Conservation (phyloP, 2,113 vertebrate genomes). For the Tyto alba region DNA sequence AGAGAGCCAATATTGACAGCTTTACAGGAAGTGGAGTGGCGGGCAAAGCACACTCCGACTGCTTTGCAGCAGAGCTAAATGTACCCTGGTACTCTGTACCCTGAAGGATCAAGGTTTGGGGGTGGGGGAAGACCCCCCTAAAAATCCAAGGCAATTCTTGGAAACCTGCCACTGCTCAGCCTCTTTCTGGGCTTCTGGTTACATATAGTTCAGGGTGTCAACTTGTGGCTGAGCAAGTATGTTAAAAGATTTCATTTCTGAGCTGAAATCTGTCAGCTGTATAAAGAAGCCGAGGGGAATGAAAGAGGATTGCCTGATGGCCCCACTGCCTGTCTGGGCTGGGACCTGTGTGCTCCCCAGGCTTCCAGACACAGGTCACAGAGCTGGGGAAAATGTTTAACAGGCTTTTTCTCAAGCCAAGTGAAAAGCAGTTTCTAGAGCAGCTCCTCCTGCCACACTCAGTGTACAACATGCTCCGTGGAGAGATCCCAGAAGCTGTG, state of each 20-base stretch:
- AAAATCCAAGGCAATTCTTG: neutral
- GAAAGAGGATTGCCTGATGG: neutral
- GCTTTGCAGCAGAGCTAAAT: neutral
- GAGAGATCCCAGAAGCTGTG: neutral
- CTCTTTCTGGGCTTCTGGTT: constrained; percentile 10
- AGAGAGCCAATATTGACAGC: constrained; percentile 32
- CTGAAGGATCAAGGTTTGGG: neutral
- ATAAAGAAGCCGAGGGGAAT: neutral
- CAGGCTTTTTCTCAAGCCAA: neutral
- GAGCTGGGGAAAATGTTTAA: neutral
- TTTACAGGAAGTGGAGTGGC: constrained; percentile 22
- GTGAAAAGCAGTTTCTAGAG: neutral
- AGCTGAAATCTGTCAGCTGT: constrained; percentile 25
- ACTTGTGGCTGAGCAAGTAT: neutral
- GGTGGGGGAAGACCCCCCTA: neutral
- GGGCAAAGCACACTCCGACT: neutral
- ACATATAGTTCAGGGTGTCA: neutral
- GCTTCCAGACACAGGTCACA: neutral
- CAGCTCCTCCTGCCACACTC: neutral
- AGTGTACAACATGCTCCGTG: accelerated
- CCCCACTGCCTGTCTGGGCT: neutral
- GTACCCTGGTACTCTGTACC: neutral
- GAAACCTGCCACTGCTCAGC: neutral
- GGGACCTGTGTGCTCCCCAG: neutral
- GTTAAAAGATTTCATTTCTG: constrained; percentile 29